Evolutionary conservation across 2,797 vertebrate species (phyloP), one percentile per base, ranked within the genome.

Genomic region (Otus scops): DNA sequence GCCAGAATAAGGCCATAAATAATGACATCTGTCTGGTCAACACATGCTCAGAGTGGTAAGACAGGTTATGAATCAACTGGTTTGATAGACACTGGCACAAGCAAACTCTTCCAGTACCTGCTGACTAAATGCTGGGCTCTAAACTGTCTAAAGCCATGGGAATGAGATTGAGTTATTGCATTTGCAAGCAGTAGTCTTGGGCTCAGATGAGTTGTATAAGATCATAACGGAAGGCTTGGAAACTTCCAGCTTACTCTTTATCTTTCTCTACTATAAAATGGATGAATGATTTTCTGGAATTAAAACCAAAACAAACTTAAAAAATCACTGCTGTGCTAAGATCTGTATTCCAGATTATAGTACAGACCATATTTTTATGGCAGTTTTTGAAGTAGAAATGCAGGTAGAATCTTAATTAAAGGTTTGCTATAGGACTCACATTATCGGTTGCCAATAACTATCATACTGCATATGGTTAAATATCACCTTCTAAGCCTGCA

Each of bases 351-450:
- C 63, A 85, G 84, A 88, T 95, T 96, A 90, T 75, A 88, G 88
- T 95, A 94, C 59, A 88, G 86, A 97, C 63, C 78, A 89, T 85
- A 71, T 87, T 97, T 97, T 97, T 96, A 96, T 96, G 96, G 86
- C 74, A 89, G 47, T 50, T 13, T 86, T 97, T 97, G 94, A 97
- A 97, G 90, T 76, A 89, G 93, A 97, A 97, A 95, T 95, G 96
- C 45, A 76, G 81, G 89, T 94, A 94, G 97, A 95, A 96, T 97
- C 92, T 97, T 97, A 98, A 97, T 98, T 97, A 97, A 54, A 90
- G 85, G 84, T 57, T 85, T 32, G 24, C 56, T 90, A 21, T 67
- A 77, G 69, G 85, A 77, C 76, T 93, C 67, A 67, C 26, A 45
- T 92, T 95, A 94, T 78, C 3, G 9, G 50, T 88, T 91, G 81